Evolutionary conservation across 2,113 vertebrate genomes (phyloP).

Genomic region (Promerops cafer): DNA sequence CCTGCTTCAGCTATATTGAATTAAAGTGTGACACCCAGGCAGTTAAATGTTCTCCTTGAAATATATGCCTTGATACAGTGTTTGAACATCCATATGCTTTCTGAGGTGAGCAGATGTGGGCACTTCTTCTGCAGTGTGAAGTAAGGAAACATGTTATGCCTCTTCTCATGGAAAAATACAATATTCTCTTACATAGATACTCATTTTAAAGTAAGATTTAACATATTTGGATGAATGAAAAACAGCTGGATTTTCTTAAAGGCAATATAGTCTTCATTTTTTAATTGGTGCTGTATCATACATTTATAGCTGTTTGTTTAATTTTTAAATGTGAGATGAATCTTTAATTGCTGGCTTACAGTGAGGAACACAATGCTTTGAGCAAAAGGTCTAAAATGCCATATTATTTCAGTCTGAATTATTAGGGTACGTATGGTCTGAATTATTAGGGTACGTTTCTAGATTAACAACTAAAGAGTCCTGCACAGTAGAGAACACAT

Average conservation of each 20-base stretch:
- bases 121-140: not conserved
- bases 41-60: slow-evolving; percentile 46
- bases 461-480: not conserved
- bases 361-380: not conserved
- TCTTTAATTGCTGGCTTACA: not conserved
- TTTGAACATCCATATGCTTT: slow-evolving; percentile 43
- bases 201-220: not conserved
- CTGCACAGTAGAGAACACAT: not conserved
- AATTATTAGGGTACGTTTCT: not conserved
- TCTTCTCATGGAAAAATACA: not conserved
- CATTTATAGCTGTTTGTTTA: not conserved
- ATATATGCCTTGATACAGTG: slow-evolving; percentile 1
- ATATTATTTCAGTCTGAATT: not conserved
- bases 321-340: not conserved
- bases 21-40: slow-evolving; percentile 30
- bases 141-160: not conserved
- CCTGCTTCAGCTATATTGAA: slow-evolving; percentile 35
- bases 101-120: slow-evolving; percentile 38
- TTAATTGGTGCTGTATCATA: not conserved
- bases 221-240: not conserved
- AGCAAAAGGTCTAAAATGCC: not conserved
- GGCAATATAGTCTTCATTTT: not conserved
- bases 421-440: not conserved
- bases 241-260: not conserved
- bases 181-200: not conserved